These are phyloP conservation scores for Oxystoma pomonae DNA, from an alignment of 2,888 invertebrate genomes.

Conservation along the genomic window DNA sequence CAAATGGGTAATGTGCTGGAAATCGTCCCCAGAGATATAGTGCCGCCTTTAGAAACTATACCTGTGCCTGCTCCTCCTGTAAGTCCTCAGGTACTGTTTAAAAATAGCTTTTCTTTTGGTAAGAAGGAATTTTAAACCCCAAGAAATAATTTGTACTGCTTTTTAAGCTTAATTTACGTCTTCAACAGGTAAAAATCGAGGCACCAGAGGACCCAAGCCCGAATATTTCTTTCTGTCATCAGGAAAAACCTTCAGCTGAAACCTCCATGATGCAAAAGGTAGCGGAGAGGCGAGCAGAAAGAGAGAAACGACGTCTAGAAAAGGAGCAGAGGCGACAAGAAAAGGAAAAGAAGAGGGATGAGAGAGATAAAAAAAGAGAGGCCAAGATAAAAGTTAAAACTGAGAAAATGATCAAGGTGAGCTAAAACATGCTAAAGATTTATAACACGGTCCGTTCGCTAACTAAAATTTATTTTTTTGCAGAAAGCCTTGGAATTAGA, in stretches of 20 bases:
- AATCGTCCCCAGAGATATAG: constrained; percentile 53
- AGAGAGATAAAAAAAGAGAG: constrained; percentile 42
- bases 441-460: neutral
- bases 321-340: constrained; percentile 43
- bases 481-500: constrained; percentile 38
- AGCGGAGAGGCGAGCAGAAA: constrained; percentile 42
- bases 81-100: constrained; percentile 3
- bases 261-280: constrained; percentile 37
- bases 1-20: constrained; percentile 59
- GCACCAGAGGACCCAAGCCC: too few relatives aligned
- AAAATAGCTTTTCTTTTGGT: too few relatives aligned
- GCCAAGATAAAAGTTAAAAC: constrained; percentile 43
- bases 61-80: constrained; percentile 14
- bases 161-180: too few relatives aligned
- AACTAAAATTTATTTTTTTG: constrained; percentile 13
- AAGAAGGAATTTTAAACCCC: too few relatives aligned
- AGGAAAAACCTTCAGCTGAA: constrained; percentile 35
- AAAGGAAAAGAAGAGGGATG: constrained; percentile 43
- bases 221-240: too few relatives aligned
- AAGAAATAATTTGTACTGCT: too few relatives aligned
- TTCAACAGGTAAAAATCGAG: too few relatives aligned
- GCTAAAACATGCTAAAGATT: constrained; percentile 7
- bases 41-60: constrained; percentile 21
- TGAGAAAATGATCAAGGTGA: constrained; percentile 48
- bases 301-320: constrained; percentile 41